These are phyloP conservation scores for Epinephelus fuscoguttatus DNA, from an alignment of 2,113 vertebrate species.

Conservation along the genomic window DNA sequence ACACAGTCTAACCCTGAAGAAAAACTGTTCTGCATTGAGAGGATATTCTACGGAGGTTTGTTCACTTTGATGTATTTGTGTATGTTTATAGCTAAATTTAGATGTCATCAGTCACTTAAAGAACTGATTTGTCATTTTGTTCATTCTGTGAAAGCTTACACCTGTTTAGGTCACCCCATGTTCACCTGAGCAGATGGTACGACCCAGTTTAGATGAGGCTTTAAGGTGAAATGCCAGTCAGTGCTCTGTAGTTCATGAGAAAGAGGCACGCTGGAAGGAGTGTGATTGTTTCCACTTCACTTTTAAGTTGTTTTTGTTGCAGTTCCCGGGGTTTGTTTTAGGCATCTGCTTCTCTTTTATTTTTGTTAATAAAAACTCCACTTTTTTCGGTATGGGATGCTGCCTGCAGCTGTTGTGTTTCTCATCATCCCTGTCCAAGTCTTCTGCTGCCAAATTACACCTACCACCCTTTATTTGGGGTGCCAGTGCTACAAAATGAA, in stretches of 20 bases:
- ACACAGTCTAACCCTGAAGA: background rate
- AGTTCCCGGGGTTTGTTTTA: background rate
- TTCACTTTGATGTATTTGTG: background rate
- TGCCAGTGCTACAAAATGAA: background rate
- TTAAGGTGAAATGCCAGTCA: background rate
- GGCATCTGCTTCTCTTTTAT: background rate
- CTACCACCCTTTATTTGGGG: background rate
- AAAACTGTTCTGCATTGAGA: background rate
- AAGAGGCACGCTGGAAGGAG: background rate
- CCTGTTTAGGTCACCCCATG: background rate
- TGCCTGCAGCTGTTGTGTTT: slow-evolving; percentile 1
- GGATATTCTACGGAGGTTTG: background rate
- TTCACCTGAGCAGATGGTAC: background rate
- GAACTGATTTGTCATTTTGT: background rate
- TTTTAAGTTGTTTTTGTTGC: background rate
- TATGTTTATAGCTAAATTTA: background rate
- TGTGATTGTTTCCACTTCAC: background rate
- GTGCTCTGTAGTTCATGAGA: background rate
- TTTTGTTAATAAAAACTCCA: background rate
- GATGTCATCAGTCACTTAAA: background rate
- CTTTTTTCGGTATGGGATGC: background rate
- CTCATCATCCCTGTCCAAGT: background rate
- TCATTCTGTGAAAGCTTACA: background rate
- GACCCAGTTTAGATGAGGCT: background rate
- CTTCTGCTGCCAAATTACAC: background rate